A percentile compares a stretch with the other conserved stretches of the same genome.
phyloP scores from a whole-genome alignment of 2,888 invertebrate species.

The Agonopterix heracliana region DNA sequence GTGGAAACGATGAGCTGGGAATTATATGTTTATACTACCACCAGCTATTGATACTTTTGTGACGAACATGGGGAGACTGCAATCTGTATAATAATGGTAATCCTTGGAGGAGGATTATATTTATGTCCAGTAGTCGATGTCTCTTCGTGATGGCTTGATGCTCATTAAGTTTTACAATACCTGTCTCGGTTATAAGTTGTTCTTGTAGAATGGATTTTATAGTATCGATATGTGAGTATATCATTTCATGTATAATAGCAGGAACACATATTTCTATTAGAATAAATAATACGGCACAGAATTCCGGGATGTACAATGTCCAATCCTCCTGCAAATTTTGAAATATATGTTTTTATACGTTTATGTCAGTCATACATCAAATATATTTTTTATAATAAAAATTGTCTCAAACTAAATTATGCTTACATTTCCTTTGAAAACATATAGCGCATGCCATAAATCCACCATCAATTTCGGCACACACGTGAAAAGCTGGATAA shows the following conservation, averaged over 20 bases:
- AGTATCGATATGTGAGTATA: neutral
- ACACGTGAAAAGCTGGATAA: neutral
- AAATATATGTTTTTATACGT: neutral
- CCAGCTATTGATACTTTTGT: too few relatives aligned
- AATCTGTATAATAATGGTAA: too few relatives aligned
- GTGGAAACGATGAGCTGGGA: too few relatives aligned
- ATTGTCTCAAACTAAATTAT: neutral
- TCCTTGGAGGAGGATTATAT: too few relatives aligned
- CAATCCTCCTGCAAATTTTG: neutral
- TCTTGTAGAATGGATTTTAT: neutral
- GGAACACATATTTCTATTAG: neutral
- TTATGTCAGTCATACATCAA: neutral
- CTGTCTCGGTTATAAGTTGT: neutral
- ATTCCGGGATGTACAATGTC: neutral
- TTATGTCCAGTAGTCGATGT: too few relatives aligned
- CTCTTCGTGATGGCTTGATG: too few relatives aligned
- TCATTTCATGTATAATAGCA: neutral
- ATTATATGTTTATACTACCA: too few relatives aligned
- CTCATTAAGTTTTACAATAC: too few relatives aligned
- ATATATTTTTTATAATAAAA: neutral
- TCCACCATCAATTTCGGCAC: neutral
- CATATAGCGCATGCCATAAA: neutral
- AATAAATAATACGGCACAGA: neutral
- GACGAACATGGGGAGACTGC: too few relatives aligned
- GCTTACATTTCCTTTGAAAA: neutral